These are phyloP conservation scores for Calliopum simillimum DNA, from an alignment of 2,888 invertebrate species.

Conservation along the genomic window DNA sequence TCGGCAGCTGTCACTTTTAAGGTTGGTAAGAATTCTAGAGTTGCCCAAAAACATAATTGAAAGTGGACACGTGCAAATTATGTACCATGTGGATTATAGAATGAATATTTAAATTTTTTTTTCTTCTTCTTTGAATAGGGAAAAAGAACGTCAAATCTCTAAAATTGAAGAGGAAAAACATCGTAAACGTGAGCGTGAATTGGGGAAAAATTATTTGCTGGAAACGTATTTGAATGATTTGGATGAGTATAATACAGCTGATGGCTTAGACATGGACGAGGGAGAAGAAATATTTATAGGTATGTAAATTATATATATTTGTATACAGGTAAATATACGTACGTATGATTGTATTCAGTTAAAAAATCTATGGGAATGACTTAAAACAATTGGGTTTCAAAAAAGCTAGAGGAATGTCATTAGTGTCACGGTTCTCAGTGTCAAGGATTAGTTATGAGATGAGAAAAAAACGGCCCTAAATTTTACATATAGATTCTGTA, in stretches of 20 bases:
- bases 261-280: conserved; percentile 31
- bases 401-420: too few species aligned
- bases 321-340: not conserved
- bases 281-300: conserved; percentile 52
- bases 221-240: conserved; percentile 79
- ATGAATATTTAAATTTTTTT: too few species aligned
- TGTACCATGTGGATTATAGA: too few species aligned
- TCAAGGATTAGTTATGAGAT: too few species aligned
- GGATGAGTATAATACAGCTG: conserved; percentile 66
- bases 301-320: conserved; percentile 34
- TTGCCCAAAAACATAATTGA: too few species aligned
- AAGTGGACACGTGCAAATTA: too few species aligned
- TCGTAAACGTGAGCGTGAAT: conserved; percentile 77
- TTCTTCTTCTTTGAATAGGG: conserved; percentile 66
- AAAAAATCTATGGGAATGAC: not conserved
- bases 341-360: not conserved
- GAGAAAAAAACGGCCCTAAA: too few species aligned
- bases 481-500: too few species aligned
- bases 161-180: conserved; percentile 83
- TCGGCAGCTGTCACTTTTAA: conserved; percentile 65
- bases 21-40: conserved; percentile 50
- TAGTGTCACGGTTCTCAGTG: too few species aligned
- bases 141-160: conserved; percentile 83
- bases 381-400: too few species aligned
- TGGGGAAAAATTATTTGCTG: conserved; percentile 83